Conservation (phyloP, 2,797 vertebrate genomes). For the Sebastes iracundus region DNA sequence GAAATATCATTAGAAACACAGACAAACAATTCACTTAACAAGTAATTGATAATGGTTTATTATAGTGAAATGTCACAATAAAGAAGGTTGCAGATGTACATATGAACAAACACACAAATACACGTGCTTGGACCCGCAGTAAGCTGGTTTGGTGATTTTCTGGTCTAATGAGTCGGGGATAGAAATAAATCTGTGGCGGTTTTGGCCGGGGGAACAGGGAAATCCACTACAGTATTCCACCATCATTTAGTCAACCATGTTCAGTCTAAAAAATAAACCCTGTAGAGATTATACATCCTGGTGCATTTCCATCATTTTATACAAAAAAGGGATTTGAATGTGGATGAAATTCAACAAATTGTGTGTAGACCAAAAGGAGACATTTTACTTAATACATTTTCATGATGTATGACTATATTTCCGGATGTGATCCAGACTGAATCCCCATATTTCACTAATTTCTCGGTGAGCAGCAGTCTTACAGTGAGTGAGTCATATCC, state of each 20-base stretch:
- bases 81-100: neutral
- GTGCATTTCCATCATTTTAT: neutral
- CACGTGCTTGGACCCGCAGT: neutral
- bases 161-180: constrained; percentile 31
- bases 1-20: too few relatives aligned
- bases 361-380: neutral
- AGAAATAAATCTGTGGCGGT: constrained; percentile 47
- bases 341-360: neutral
- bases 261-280: neutral
- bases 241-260: constrained; percentile 11
- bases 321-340: neutral
- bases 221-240: constrained; percentile 1
- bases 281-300: neutral
- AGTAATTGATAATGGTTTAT: too few relatives aligned
- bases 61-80: neutral
- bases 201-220: neutral
- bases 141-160: constrained; percentile 52
- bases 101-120: neutral
- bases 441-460: neutral
- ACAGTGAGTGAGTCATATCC: constrained; percentile 11
- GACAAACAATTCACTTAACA: too few relatives aligned
- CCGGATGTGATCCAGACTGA: neutral
- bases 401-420: neutral
- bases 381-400: neutral
- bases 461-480: neutral